phyloP scores from a whole-genome alignment of 2,888 invertebrate genomes.

The Seira sanloemensis region DNA sequence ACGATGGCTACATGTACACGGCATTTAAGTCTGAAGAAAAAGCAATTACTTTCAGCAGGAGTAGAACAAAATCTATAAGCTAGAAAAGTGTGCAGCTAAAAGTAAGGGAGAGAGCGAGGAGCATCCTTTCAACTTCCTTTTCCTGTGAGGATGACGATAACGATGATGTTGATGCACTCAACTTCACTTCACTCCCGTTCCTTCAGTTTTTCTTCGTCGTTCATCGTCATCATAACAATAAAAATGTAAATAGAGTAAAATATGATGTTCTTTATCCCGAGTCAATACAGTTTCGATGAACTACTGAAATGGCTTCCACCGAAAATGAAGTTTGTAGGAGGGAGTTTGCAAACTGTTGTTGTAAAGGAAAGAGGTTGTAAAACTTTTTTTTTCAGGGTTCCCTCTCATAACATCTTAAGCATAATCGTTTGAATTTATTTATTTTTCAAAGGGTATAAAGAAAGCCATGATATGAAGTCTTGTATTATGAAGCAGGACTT shows the following conservation, averaged over 20 bases:
- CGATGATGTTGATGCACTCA: slow-evolving; percentile 41
- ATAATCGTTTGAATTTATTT: no score
- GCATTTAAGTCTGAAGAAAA: slow-evolving; percentile 10
- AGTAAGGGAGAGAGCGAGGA: slow-evolving; percentile 30
- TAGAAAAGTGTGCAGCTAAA: slow-evolving; percentile 18
- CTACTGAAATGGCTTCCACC: neutral
- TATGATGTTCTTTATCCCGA: neutral
- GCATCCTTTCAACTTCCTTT: slow-evolving; percentile 67
- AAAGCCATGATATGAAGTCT: no score
- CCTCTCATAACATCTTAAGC: neutral
- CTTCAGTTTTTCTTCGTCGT: neutral
- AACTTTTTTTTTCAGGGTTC: neutral
- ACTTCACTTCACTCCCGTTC: slow-evolving; percentile 9
- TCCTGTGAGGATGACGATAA: slow-evolving; percentile 48
- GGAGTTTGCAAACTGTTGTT: neutral
- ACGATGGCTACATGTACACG: neutral
- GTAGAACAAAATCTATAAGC: no score
- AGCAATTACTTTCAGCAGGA: slow-evolving; percentile 37
- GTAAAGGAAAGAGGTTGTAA: neutral
- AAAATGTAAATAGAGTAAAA: slow-evolving; percentile 12
- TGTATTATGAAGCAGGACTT: no score
- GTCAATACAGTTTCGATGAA: neutral
- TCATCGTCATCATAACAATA: slow-evolving; percentile 7
- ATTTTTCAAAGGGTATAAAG: neutral
- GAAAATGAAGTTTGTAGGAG: no score